Base-by-base conservation (phyloP, 2,797 vertebrate genomes). In the Alcedo atthis region DNA sequence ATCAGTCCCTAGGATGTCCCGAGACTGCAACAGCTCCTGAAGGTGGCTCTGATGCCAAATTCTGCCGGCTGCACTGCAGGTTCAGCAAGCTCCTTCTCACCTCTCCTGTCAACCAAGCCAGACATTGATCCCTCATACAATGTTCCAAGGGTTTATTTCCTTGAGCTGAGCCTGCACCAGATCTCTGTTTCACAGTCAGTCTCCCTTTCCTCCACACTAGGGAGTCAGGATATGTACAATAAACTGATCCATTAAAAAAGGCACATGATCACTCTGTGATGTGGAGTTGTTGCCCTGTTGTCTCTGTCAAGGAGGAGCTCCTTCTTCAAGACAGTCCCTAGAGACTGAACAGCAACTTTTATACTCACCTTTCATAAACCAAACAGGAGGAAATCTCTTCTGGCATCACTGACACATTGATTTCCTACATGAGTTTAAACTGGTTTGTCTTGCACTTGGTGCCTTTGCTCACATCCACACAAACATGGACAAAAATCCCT, bases 91-190 rank as follows among this genome's bases (percentile, higher is more conserved):
- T 79, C 17, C 48, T 87, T 71, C 58, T 62, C 35, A 73, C 43
- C 51, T 48, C 58, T 81, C 25, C 18, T 71, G 24, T 21, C 32
- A 67, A 30, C 0, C 0, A 78, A 71, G 30, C 9, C 37, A n/a
- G 2, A 12, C 46, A 14, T 0, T 40, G 17, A 78, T 43, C 25
- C 13, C 12, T 6, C n/a, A 57, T 11, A 20, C 1, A 0, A 24
- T 33, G 35, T 78, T 74, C 53, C 45, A 30, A 70, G 26, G 6
- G 24, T 10, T 1, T 18, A 53, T 19, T 22, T 57, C 26, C 58
- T 75, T 16, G 6, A n/a, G 43, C 28, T 75, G 54, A 57, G 26
- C 19, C 66, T 71, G 49, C 21, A 63, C 54, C 43, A 83, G 37
- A 79, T 66, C 63, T 22, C 49, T 37, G 14, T 25, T 20, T 70